A percentile compares a stretch with the other conserved stretches of the same genome.
Evolutionary conservation across 2,888 invertebrate genomes (phyloP).

Genomic region (Lasius platythorax): DNA sequence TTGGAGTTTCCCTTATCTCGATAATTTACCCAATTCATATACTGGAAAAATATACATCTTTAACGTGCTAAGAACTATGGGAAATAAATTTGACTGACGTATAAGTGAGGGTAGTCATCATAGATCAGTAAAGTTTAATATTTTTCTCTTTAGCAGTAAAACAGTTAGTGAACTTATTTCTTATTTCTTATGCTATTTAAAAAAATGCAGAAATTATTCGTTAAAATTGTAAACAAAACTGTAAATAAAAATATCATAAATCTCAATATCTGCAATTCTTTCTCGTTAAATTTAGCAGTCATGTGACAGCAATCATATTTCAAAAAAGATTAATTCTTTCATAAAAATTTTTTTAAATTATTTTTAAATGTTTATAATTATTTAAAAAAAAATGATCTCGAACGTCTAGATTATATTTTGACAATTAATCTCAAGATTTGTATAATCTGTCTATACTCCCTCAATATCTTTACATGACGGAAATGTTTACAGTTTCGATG

Average conservation of each 20-base stretch:
- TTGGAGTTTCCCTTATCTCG: constrained; percentile 7
- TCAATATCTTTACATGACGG: constrained; percentile 3
- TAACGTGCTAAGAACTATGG: too few relatives aligned
- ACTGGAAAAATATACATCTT: not conserved
- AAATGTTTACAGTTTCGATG: constrained; percentile 36
- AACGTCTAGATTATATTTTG: not conserved
- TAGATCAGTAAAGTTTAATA: not conserved
- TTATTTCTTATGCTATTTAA: not conserved
- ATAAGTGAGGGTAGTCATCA: not conserved
- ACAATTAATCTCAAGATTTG: not conserved
- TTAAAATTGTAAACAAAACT: not conserved
- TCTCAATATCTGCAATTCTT: not conserved
- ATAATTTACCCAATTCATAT: not conserved
- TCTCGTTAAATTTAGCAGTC: not conserved
- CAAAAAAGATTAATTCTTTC: not conserved
- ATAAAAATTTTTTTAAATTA: too few relatives aligned
- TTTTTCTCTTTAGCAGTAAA: not conserved
- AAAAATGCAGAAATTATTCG: not conserved
- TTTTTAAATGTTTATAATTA: not conserved
- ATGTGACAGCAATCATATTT: not conserved
- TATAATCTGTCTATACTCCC: not conserved
- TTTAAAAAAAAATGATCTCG: not conserved
- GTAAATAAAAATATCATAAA: not conserved
- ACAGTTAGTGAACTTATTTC: not conserved
- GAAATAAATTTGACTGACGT: not conserved